Evolutionary conservation across 2,113 vertebrate species (phyloP).

Genomic region (Prunella himalayana): DNA sequence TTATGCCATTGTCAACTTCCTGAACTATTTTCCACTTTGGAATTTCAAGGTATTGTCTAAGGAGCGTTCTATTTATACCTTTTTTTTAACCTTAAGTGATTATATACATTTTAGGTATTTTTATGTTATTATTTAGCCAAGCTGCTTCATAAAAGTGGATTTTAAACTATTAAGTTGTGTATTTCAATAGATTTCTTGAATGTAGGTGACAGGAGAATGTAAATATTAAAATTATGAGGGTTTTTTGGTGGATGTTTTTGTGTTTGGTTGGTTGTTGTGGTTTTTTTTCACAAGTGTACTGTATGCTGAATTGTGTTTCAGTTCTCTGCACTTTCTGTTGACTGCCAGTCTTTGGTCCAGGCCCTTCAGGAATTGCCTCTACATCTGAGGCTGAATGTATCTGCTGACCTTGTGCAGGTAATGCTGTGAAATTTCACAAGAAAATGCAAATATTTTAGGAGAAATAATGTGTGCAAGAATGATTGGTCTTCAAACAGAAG

Average conservation of each 20-base stretch:
- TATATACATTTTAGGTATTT: background rate
- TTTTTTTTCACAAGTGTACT: background rate
- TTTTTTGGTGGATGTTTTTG: background rate
- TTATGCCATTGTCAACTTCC: background rate
- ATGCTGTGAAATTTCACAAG: background rate
- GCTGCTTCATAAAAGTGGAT: background rate
- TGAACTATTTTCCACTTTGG: background rate
- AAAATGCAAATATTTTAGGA: background rate
- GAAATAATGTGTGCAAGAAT: background rate
- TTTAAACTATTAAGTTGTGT: background rate
- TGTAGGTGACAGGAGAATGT: background rate
- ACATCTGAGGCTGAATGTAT: conserved; percentile 81
- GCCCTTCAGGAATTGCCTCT: conserved; percentile 85
- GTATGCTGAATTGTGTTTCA: conserved; percentile 29
- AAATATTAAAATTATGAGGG: background rate
- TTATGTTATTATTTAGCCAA: background rate
- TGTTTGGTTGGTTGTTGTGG: background rate
- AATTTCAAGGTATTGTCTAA: background rate
- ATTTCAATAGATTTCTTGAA: background rate
- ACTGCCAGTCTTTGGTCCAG: conserved; percentile 79
- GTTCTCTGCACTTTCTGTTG: conserved; percentile 78
- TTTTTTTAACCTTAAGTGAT: background rate
- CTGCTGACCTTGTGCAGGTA: conserved; percentile 86
- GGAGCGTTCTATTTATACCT: background rate
- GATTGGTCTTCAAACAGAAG: background rate